A percentile compares a stretch with the other conserved stretches of the same genome.
Evolutionary conservation across 2,113 vertebrate genomes (phyloP).

Genomic region (Girardinichthys multiradiatus): DNA sequence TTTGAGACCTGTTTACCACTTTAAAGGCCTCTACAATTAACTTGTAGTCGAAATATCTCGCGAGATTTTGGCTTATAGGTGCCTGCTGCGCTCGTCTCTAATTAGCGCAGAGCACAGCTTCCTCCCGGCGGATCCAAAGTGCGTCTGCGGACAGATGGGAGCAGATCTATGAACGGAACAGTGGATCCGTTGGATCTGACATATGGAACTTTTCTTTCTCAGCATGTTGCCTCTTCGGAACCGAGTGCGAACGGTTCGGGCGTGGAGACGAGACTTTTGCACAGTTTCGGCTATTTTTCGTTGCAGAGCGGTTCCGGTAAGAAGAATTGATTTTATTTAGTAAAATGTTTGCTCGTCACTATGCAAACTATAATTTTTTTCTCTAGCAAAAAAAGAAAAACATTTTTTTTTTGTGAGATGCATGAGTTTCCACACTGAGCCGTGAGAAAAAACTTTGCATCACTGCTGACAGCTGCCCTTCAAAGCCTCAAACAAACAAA

Average conservation of each 20-base stretch:
- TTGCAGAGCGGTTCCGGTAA: constrained; percentile 20
- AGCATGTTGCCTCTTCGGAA: constrained; percentile 33
- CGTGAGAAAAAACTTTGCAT: constrained; percentile 32
- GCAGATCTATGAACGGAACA: not conserved
- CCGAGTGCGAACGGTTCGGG: constrained; percentile 20
- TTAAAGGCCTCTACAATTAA: not conserved
- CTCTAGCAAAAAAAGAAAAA: not conserved
- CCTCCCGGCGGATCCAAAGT: not conserved
- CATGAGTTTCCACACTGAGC: not conserved
- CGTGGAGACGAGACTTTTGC: constrained; percentile 34
- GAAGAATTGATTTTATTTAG: constrained; percentile 4
- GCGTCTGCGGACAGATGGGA: not conserved
- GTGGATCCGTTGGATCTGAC: not conserved
- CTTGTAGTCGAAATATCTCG: constrained; percentile 31
- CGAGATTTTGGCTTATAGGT: constrained; percentile 12
- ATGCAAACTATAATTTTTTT: not conserved
- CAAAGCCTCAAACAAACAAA: constrained; percentile 23
- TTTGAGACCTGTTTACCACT: not conserved
- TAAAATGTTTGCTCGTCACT: not conserved
- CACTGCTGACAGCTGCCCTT: not conserved
- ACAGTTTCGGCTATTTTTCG: constrained; percentile 17
- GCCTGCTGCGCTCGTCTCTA: fast-evolving
- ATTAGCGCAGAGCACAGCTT: not conserved
- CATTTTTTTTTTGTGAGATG: not conserved
- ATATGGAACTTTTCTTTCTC: constrained; percentile 49